Percentiles rank a stretch among this genome's conserved stretches.
Conservation (phyloP, 2,113 vertebrate genomes). For the Archocentrus centrarchus region DNA sequence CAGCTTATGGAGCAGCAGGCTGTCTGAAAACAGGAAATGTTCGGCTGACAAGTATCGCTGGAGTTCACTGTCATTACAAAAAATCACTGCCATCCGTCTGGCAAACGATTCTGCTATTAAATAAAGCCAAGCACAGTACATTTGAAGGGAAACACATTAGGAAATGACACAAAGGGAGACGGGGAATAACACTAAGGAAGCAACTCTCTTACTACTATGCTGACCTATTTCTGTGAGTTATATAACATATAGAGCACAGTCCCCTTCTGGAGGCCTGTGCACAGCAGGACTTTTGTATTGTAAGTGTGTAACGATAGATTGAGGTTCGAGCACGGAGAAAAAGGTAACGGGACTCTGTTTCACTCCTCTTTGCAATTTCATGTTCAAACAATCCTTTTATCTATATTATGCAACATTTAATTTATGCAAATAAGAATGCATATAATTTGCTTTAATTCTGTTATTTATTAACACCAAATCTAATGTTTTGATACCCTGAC, state of each 20-base stretch:
- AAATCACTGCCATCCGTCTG: background rate
- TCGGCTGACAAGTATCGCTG: background rate
- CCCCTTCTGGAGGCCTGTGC: slow-evolving; percentile 17
- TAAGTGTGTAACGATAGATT: slow-evolving; percentile 17
- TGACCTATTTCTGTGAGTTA: slow-evolving; percentile 57
- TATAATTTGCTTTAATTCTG: no score
- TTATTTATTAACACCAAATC: no score
- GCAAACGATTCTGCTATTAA: background rate
- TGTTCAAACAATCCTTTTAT: no score
- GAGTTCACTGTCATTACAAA: background rate
- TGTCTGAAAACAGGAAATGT: slow-evolving; percentile 2
- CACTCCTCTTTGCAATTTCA: background rate
- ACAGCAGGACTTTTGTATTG: background rate
- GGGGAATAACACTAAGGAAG: slow-evolving; percentile 4
- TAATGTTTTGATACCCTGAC: no score
- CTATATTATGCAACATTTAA: no score
- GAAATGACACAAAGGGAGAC: background rate
- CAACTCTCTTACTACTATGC: background rate
- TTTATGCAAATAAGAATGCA: no score
- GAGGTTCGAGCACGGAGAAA: slow-evolving; percentile 4
- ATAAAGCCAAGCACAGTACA: background rate
- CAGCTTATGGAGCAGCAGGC: slow-evolving; percentile 64
- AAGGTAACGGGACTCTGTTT: background rate
- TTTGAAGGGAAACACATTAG: background rate
- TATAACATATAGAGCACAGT: slow-evolving; percentile 45